Evolutionary conservation across 2,888 invertebrate species (phyloP).

Genomic region (Ephialtes manifestator): DNA sequence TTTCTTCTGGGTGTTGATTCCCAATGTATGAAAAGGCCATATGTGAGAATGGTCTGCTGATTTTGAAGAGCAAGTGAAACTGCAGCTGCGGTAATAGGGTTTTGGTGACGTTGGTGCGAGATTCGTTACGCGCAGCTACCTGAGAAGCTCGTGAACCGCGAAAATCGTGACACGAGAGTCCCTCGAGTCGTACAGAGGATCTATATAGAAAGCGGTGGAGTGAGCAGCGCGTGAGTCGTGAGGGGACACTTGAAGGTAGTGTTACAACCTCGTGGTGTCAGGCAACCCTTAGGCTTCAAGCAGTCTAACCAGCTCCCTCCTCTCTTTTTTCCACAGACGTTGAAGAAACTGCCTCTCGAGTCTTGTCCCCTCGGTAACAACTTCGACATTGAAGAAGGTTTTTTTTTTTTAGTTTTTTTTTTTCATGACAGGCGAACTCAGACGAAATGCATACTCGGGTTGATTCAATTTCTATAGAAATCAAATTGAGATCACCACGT

Average conservation of each 20-base stretch:
- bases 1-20: neutral
- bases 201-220: neutral
- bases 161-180: constrained; percentile 12
- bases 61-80: constrained; percentile 3
- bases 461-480: constrained; percentile 70
- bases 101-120: constrained; percentile 17
- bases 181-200: constrained; percentile 1
- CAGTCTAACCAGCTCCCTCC: constrained; percentile 10
- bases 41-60: neutral
- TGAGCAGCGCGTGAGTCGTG: constrained; percentile 1
- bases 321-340: constrained; percentile 3
- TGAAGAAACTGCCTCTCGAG: neutral
- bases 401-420: constrained; percentile 42
- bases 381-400: constrained; percentile 10
- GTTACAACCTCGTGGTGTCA: constrained; percentile 24
- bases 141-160: constrained; percentile 17
- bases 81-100: neutral
- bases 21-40: neutral
- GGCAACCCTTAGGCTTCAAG: constrained; percentile 23
- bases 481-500: constrained; percentile 67
- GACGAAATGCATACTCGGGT: constrained; percentile 41
- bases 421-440: constrained; percentile 34
- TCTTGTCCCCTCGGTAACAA: neutral
- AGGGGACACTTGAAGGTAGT: constrained; percentile 4
- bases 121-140: constrained; percentile 23